Evolutionary conservation across 2,113 vertebrate genomes (phyloP).

Genomic region (Prionailurus bengalensis): DNA sequence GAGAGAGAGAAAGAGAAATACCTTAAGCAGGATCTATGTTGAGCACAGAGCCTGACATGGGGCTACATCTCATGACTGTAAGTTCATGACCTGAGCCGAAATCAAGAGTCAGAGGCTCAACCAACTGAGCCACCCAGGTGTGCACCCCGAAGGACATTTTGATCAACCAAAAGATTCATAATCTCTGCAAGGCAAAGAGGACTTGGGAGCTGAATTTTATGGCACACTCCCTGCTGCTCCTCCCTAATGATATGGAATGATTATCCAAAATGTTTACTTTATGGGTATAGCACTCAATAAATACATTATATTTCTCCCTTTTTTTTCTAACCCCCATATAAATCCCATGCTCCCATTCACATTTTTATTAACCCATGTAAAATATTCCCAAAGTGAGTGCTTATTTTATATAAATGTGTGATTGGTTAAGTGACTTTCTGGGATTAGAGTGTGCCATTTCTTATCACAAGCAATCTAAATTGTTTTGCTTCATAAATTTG

Average conservation of each 20-base stretch:
- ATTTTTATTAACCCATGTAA: not conserved
- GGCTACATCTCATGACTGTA: too few relatives aligned
- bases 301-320: not conserved
- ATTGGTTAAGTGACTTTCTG: conserved; percentile 40
- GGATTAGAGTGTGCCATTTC: not conserved
- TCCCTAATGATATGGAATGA: not conserved
- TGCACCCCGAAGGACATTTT: not conserved
- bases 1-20: too few relatives aligned
- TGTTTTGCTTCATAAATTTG: conserved; percentile 9
- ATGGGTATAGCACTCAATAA: not conserved
- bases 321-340: not conserved
- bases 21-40: too few relatives aligned
- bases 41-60: too few relatives aligned
- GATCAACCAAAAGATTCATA: not conserved
- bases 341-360: not conserved
- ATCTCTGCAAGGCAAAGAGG: not conserved
- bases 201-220: not conserved
- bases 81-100: too few relatives aligned
- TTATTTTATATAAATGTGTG: not conserved
- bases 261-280: not conserved
- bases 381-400: not conserved
- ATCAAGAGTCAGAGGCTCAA: too few relatives aligned
- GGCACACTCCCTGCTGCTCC: not conserved
- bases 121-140: too few relatives aligned
- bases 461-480: conserved; percentile 37